A percentile compares a stretch with the other conserved stretches of the same genome.
These are phyloP conservation scores for Littorina saxatilis DNA, from an alignment of 1,140 invertebrate species.

Conservation along the genomic window DNA sequence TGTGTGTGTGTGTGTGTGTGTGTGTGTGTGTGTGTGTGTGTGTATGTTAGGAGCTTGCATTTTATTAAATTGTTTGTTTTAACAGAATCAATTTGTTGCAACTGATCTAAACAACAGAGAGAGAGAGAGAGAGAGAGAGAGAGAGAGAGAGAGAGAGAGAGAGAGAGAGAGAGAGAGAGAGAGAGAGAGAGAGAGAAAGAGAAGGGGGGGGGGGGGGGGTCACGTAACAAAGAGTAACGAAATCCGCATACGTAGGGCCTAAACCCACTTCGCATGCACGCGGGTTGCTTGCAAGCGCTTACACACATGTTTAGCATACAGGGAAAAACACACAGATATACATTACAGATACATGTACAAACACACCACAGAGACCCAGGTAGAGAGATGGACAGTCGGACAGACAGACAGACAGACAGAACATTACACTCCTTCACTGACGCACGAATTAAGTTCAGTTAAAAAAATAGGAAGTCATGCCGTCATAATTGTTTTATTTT, in stretches of 20 bases:
- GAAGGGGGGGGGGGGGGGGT: too few species aligned
- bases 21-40: not conserved
- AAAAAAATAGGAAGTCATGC: too few species aligned
- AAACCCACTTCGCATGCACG: too few species aligned
- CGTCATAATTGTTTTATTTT: too few species aligned
- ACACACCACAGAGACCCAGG: not conserved
- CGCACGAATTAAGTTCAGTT: too few species aligned
- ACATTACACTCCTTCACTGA: not conserved
- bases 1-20: constrained; percentile 3
- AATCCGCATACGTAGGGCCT: too few species aligned
- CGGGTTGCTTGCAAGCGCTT: not conserved
- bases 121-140: not conserved
- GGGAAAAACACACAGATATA: not conserved
- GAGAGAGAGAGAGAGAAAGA: too few species aligned
- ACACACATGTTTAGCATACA: not conserved
- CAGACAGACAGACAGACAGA: constrained; percentile 14
- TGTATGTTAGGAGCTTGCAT: not conserved
- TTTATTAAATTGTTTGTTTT: too few species aligned
- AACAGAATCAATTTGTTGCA: too few species aligned
- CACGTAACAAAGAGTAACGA: too few species aligned
- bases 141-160: not conserved
- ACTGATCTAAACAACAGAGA: too few species aligned
- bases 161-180: not conserved
- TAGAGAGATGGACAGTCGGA: not conserved
- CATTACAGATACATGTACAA: not conserved